phyloP scores from a whole-genome alignment of 2,888 invertebrate species.

The Troides helena region DNA sequence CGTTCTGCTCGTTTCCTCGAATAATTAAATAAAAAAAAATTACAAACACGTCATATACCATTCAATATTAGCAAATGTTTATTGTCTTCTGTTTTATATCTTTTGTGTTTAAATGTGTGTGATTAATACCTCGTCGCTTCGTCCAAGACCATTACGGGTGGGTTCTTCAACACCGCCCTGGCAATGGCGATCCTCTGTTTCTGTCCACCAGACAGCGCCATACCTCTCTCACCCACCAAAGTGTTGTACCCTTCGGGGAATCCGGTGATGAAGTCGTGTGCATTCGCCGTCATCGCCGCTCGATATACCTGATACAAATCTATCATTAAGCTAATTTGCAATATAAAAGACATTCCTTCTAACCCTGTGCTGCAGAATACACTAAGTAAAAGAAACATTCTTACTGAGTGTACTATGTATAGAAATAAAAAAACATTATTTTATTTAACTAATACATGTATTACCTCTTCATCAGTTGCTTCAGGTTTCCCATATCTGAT shows the following conservation, averaged over 20 bases:
- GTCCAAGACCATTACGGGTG: constrained; percentile 92
- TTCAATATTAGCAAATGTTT: too few species aligned
- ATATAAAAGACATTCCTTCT: too few species aligned
- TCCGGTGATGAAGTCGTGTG: constrained; percentile 90
- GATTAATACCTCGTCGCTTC: constrained; percentile 92
- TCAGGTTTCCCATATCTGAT: constrained; percentile 92
- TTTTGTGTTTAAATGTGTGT: neutral
- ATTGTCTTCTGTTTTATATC: neutral
- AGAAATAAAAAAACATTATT: too few species aligned
- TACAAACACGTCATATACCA: too few species aligned
- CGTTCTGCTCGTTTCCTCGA: too few species aligned
- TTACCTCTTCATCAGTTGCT: constrained; percentile 85
- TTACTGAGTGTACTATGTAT: too few species aligned
- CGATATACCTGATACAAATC: constrained; percentile 80
- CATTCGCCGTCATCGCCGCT: constrained; percentile 93
- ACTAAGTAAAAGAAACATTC: too few species aligned
- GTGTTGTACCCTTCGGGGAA: constrained; percentile 94
- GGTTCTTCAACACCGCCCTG: constrained; percentile 94
- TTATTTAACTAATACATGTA: too few species aligned
- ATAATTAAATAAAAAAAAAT: too few species aligned
- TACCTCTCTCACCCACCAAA: constrained; percentile 92
- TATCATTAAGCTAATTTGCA: too few species aligned
- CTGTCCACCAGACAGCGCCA: constrained; percentile 96
- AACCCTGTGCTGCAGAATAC: too few species aligned
- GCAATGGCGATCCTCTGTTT: constrained; percentile 97